Percentiles rank a stretch among this genome's conserved stretches.
Evolutionary conservation across 2,888 invertebrate genomes (phyloP).

Genomic region (Lasioglossum morio): DNA sequence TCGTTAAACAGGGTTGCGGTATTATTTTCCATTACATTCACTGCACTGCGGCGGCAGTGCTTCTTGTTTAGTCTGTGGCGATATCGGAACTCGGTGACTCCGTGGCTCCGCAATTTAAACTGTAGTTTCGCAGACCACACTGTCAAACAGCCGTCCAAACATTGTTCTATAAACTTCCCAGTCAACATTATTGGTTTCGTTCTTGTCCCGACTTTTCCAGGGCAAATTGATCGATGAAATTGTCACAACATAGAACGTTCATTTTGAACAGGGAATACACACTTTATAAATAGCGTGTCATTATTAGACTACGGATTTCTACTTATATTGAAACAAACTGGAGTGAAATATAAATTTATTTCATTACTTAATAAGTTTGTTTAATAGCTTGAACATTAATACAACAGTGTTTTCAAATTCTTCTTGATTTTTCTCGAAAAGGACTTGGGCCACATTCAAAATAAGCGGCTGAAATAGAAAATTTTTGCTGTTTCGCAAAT

Average conservation of each 20-base stretch:
- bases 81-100: not conserved
- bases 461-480: too few relatives aligned
- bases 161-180: not conserved
- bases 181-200: not conserved
- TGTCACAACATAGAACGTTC: not conserved
- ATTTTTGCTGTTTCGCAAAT: too few relatives aligned
- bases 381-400: too few relatives aligned
- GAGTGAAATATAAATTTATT: too few relatives aligned
- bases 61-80: not conserved
- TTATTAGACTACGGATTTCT: too few relatives aligned
- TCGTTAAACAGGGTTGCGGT: constrained; percentile 38
- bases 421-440: too few relatives aligned
- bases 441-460: too few relatives aligned
- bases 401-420: too few relatives aligned
- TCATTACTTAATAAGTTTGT: too few relatives aligned
- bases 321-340: too few relatives aligned
- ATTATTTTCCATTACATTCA: not conserved
- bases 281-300: too few relatives aligned
- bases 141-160: not conserved
- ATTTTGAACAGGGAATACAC: too few relatives aligned
- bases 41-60: not conserved
- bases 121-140: not conserved
- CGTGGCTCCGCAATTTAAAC: not conserved
- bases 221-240: not conserved
- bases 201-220: not conserved